A percentile compares a stretch with the other conserved stretches of the same genome.
Evolutionary conservation across 2,888 invertebrate genomes (phyloP).

Genomic region (Eupeodes latifasciatus): DNA sequence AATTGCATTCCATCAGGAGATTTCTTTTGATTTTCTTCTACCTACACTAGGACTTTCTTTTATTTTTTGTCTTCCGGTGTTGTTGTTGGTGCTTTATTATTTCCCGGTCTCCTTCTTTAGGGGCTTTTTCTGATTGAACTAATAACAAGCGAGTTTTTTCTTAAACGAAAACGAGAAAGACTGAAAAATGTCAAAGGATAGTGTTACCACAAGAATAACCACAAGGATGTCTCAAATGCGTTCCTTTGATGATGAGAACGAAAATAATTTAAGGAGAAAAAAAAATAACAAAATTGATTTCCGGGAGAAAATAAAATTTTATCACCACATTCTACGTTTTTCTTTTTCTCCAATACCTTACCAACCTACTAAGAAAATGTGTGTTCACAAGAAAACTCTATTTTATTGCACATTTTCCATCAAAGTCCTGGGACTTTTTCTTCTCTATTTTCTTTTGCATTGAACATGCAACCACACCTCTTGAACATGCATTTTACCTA

Average conservation of each 20-base stretch:
- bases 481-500: constrained; percentile 7
- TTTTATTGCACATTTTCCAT: constrained; percentile 67
- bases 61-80: background rate
- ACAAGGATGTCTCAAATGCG: constrained; percentile 35
- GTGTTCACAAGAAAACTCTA: constrained; percentile 57
- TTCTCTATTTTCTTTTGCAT: background rate
- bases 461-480: constrained; percentile 4
- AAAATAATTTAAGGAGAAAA: background rate
- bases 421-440: constrained; percentile 2
- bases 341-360: no score
- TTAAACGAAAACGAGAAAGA: constrained; percentile 13
- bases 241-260: constrained; percentile 32
- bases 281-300: background rate
- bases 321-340: constrained; percentile 47
- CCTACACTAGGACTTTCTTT: no score
- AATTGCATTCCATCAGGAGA: constrained; percentile 74
- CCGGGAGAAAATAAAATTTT: constrained; percentile 47
- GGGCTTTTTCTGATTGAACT: constrained; percentile 49
- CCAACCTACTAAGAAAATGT: constrained; percentile 14
- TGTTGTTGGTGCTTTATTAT: background rate
- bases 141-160: constrained; percentile 51
- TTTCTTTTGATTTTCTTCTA: constrained; percentile 56
- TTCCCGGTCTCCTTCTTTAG: background rate
- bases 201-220: constrained; percentile 31
- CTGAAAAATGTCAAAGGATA: constrained; percentile 12